Evolutionary conservation across 1,140 invertebrate genomes (phyloP), one percentile per base, ranked within the genome.

Genomic region (Ylistrum balloti): DNA sequence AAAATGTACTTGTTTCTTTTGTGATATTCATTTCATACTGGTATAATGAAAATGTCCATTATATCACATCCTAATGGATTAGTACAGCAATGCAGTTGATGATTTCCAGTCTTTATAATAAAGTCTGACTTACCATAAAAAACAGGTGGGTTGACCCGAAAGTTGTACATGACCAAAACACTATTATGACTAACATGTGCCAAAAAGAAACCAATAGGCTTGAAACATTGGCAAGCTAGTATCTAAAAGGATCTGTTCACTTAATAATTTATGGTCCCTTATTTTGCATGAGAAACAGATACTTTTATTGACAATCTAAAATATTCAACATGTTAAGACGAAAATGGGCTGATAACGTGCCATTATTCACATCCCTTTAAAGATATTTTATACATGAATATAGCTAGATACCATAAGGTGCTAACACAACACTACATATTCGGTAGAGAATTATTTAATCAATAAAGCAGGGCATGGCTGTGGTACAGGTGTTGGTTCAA

Each of bases 351-450:
- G 22, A 5, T 74, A 28, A 74, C 56, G 28, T 74, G 56, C n/a
- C 56, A 28, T 74, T 28, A 74, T 74, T 45, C 28, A n/a, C 56
- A 74, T 74, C 56, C 56, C 56, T 74, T 74, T 74, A 74, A 74
- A 74, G 22, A 38, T 38, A 38, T 38, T 38, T 13, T 38, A 38
- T 7, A 7, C 5, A 74, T 28, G 22, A 9, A 3, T 28, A 74
- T 11, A 17, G 56, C 17, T 74, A 28, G 22, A 28, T 74, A 74
- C 56, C 56, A 74, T 74, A n/a, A 74, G 22, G 56, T 74, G 56
- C n/a, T 74, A 74, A 74, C n/a, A n/a, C 9, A 74, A 45, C 41
- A 45, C 17, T 17, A 9, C 5, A 7, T 38, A 38, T 38, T 38
- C 5, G 35, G 35, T 13, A 7, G 5, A 38, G 13, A 38, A 38